Evolutionary conservation across 2,888 invertebrate species (phyloP), one percentile per base, ranked within the genome.

Genomic region (Vanessa cardui): DNA sequence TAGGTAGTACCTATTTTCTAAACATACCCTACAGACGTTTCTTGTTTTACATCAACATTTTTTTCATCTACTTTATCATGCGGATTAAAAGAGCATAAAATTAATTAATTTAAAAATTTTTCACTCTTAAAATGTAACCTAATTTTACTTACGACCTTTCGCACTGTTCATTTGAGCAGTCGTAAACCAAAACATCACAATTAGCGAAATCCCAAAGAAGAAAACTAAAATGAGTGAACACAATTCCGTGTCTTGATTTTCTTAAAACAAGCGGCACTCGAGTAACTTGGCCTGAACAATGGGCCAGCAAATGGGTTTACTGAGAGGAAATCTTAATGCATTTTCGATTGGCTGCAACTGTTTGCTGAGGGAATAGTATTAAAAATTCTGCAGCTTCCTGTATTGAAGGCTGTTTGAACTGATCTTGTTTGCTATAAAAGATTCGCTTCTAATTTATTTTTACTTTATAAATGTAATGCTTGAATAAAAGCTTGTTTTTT

Each of bases 261-360:
- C 58, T 62, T 66, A 54, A 62, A 47, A 59, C 62, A 58, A 70
- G 58, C 50, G 50, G 39, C 47, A 50, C 62, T 50, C 58, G 45
- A 56, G 62, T 20, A 65, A 70, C 65, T 65, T 62, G 54, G 56
- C 33, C 49, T 49, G 69, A 71, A 71, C 71, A 71, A 71, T 71
- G 58, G 69, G 61, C 69, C 66, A 69, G 69, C 69, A 66, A 66
- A 69, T 66, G 61, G 69, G 69, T 66, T 66, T 58, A 69, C 64
- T 54, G 59, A 68, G 64, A 69, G 54, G 66, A 67, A 71, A 69
- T 65, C 67, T 68, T 69, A 66, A 73, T 69, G 71, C 73, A 68
- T 68, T 71, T 63, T 66, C 71, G 65, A 73, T 73, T 73, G 65
- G 65, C 69, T 71, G 64, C 69, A 61, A 70, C 67, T 72, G 70